Conservation (phyloP, 2,113 vertebrate genomes). For the Rhinogobius similis region DNA sequence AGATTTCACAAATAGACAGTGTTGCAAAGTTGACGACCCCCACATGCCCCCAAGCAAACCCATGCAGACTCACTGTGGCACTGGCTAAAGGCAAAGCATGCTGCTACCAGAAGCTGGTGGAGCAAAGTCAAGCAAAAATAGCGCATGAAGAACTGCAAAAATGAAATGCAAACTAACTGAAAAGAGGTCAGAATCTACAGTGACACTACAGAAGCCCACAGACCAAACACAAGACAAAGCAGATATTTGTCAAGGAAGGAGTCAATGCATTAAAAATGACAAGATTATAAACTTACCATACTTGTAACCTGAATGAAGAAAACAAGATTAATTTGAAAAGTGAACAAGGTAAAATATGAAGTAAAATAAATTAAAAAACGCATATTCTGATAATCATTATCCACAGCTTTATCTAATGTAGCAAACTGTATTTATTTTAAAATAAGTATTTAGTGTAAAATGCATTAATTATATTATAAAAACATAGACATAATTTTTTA, state of each 20-base stretch:
- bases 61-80: conserved; percentile 59
- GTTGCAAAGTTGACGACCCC: conserved; percentile 1
- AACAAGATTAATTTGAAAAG: conserved; percentile 74
- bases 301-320: conserved; percentile 98
- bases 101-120: conserved; percentile 68
- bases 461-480: no score
- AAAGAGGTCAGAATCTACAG: conserved; percentile 42
- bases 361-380: not conserved
- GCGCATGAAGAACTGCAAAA: conserved; percentile 24
- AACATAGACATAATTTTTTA: no score
- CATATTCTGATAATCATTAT: not conserved
- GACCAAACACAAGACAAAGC: conserved; percentile 39
- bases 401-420: not conserved
- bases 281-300: conserved; percentile 93
- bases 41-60: conserved; percentile 17
- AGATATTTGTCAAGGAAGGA: conserved; percentile 82
- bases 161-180: conserved; percentile 24
- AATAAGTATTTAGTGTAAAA: no score
- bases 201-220: conserved; percentile 38
- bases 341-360: not conserved
- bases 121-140: conserved; percentile 35
- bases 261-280: conserved; percentile 37
- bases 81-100: conserved; percentile 75
- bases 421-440: no score
- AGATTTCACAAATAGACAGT: conserved; percentile 1